Conservation (phyloP, 1,140 invertebrate species). For the Cephus cinctus region DNA sequence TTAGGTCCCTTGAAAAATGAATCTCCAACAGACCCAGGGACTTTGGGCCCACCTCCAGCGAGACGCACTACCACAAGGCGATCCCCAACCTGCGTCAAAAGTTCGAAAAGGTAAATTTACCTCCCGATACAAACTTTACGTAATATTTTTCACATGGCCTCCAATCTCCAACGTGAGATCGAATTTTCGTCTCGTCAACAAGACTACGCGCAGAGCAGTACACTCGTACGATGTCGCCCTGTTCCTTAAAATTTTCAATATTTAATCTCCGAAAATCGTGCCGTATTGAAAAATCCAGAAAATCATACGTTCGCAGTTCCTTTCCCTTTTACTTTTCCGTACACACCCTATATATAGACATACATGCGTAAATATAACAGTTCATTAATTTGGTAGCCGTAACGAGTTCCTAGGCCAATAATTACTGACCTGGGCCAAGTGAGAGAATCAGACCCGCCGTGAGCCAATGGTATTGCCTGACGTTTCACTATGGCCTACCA, state of each 20-base stretch:
- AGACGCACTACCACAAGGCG: constrained; percentile 10
- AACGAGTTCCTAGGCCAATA: constrained; percentile 8
- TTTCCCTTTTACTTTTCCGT: neutral
- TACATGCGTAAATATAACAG: neutral
- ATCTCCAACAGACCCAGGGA: constrained; percentile 32
- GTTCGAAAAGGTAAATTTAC: constrained; percentile 2
- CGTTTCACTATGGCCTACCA: too few relatives aligned
- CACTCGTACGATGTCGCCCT: too few relatives aligned
- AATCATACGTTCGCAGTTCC: neutral
- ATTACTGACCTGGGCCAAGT: constrained; percentile 17
- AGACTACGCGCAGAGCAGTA: too few relatives aligned
- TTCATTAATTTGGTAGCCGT: neutral
- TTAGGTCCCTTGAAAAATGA: constrained; percentile 43
- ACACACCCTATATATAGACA: too few relatives aligned
- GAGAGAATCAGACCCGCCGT: too few relatives aligned
- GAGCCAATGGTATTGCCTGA: too few relatives aligned
- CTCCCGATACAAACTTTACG: neutral
- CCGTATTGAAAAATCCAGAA: neutral
- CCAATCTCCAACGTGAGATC: too few relatives aligned
- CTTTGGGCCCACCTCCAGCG: constrained; percentile 7
- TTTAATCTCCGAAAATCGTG: too few relatives aligned
- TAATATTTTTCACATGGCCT: too few relatives aligned
- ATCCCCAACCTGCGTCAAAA: constrained; percentile 33
- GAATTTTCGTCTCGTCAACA: constrained; percentile 20
- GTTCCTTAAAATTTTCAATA: too few relatives aligned